Base-by-base conservation (phyloP, 2,888 invertebrate species). In the Lapara coniferarum region DNA sequence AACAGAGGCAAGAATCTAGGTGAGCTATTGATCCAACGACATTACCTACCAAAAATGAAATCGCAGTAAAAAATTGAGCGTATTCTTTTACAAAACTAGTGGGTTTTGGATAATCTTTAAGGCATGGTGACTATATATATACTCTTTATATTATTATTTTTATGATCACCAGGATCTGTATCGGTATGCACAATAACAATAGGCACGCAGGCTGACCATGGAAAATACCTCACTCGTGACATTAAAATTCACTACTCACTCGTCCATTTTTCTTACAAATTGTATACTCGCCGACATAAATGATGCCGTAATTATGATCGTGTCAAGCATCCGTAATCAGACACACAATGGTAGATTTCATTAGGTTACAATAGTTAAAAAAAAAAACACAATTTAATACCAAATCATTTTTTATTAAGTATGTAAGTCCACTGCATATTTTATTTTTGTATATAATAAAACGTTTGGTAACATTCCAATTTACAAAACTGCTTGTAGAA, bases 231-330 rank as follows among this genome's bases (percentile, higher is more conserved):
- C 25, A 19, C 12, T 19, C 13, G 19, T 49, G 63, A 19, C 19
- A 63, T 63, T 63, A 63, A 46, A 63, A 63, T 63, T 63, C 46
- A 10, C 49, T 63, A 49, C 49, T 49, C 63, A 49, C 49, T 63
- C 19, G 49, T 49, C 49, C 63, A 63, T 63, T 63, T 63, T 63
- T 63, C 63, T 49, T 63, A 63, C 13, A 49, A 49, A 49, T 49
- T 13, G 63, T 46, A 46, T 49, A 19, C 63, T 19, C 46, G 49
- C 16, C 49, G 63, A 63, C 63, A 46, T 46, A 59, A 59, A 59
- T 63, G 63, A 63, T 49, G 63, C 19, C 49, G 46, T 46, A 63
- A 63, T 63, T 63, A 49, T 63, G 10, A 46, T 49, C 63, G 63
- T 49, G 63, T 13, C 13, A 19, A 63, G 63, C 63, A 63, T 63